A percentile compares a stretch with the other conserved stretches of the same genome.
phyloP scores from a whole-genome alignment of 2,888 invertebrate genomes.

The Chaetogeoica ovagalla region DNA sequence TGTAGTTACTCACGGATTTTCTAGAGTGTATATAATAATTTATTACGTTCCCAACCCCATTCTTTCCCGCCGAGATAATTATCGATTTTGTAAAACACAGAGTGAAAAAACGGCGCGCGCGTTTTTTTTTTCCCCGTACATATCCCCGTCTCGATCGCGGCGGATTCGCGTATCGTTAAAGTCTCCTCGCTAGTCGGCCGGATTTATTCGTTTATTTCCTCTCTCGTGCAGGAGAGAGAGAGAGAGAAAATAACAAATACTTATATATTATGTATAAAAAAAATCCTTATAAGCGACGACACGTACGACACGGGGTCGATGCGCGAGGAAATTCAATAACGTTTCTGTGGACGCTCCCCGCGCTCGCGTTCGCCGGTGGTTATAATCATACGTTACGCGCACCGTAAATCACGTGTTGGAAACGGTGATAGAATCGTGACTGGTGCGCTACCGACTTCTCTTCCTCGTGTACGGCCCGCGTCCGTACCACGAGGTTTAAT shows the following conservation, averaged over 20 bases:
- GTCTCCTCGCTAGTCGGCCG: constrained; percentile 7
- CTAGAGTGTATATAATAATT: too few relatives aligned
- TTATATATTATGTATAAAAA: constrained; percentile 13
- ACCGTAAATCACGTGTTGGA: constrained; percentile 42
- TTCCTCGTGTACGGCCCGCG: not conserved
- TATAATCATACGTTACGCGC: constrained; percentile 47
- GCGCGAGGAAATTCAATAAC: constrained; percentile 45
- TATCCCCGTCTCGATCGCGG: too few relatives aligned
- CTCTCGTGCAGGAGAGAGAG: too few relatives aligned
- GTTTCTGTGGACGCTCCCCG: constrained; percentile 12
- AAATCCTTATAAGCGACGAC: constrained; percentile 32
- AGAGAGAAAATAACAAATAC: too few relatives aligned
- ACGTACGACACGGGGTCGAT: constrained; percentile 38
- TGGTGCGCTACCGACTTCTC: constrained; percentile 30
- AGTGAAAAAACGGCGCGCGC: not conserved
- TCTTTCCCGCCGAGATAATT: too few relatives aligned
- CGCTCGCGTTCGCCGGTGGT: too few relatives aligned
- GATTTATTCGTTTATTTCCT: constrained; percentile 31
- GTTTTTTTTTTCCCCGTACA: too few relatives aligned
- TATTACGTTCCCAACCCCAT: too few relatives aligned
- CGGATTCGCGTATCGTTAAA: constrained; percentile 23
- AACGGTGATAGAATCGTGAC: constrained; percentile 50
- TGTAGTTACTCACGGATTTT: too few relatives aligned
- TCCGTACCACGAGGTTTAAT: not conserved
- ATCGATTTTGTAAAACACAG: not conserved